Evolutionary conservation across 2,888 invertebrate species (phyloP), one percentile per base, ranked within the genome.

Genomic region (Tromatobia lineatoria): DNA sequence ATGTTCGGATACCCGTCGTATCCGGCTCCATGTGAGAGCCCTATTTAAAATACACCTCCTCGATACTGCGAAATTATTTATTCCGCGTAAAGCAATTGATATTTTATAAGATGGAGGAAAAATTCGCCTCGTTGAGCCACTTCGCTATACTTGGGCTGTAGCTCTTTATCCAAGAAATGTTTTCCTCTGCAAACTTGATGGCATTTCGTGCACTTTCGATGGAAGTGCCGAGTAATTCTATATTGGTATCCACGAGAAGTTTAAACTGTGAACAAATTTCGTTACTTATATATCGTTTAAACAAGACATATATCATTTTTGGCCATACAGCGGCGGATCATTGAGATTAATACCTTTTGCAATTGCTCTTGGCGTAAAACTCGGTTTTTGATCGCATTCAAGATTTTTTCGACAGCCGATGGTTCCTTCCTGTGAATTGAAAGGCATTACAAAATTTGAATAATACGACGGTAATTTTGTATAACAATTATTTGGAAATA

Each of bases 81-180:
- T 64, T 74, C 50, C 3, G 50, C 18, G 20, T 61, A 64, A 15
- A 47, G 59, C 13, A 29, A 61, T 54, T 2, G 47, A 64, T 47
- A 47, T 25, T 66, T 25, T 10, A 61, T 13, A 47, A 23, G 38
- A 8, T 20, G 20, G 52, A 3, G 20, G 18, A 6, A n/a, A 57
- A 8, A 47, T 42, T 47, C 3, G 47, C 23, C 29, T 75, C 20
- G 18, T 52, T 59, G 6, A 82, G 20, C 78, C 79, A 82, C 34
- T 80, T 67, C 6, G 82, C 85, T 13, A 90, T 89, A 3, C 23
- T 57, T 13, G 88, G 54, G 0, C 82, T 75, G 67, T 88, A 87
- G 47, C 64, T 84, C 23, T 83, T 29, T 13, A 90, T 87, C 92
- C 91, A 91, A 7, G 71, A 59, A 13, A 90, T 57, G 18, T 88